Evolutionary conservation across 2,113 vertebrate species (phyloP).

Genomic region (human): GRCh38 chr18:11999001-11999500

Average conservation of each 20-base stretch:
- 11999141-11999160: conserved; percentile 92
- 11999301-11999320: too few species aligned
- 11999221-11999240: rapidly evolving
- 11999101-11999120: conserved; percentile 91
- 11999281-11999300: too few species aligned
- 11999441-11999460: too few species aligned
- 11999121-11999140: conserved; percentile 91
- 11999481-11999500: not conserved
- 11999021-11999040: not conserved
- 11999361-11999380: not conserved
- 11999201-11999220: not conserved
- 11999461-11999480: not conserved
- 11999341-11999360: not conserved
- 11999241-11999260: too few species aligned
- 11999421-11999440: not conserved
- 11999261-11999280: rapidly evolving
- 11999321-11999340: not conserved
- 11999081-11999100: conserved; percentile 91
- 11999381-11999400: too few species aligned
- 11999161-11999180: conserved; percentile 89
- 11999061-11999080: conserved; percentile 89
- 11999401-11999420: not conserved
- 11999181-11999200: conserved; percentile 86
- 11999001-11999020: not conserved
- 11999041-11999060: conserved; percentile 86